Base-by-base conservation (phyloP, 2,888 invertebrate species). In the Dendrolimus houi region DNA sequence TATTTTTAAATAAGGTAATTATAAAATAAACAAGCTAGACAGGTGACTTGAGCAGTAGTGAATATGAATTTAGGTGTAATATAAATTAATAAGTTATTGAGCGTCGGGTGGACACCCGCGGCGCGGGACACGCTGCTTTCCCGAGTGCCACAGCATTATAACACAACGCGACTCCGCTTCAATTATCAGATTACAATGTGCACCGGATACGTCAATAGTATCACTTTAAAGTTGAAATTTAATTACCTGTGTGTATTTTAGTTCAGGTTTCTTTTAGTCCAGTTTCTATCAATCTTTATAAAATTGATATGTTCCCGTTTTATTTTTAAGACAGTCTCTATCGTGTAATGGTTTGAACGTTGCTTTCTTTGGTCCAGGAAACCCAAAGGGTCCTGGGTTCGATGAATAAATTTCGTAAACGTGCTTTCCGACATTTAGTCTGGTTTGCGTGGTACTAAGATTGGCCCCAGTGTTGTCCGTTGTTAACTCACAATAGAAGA, bases 41-140 rank as follows among this genome's bases (percentile, higher is more conserved):
- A 89, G 87, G 85, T 87, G 86, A 84, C 77, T 79, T 71, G 77
- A 75, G 79, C 75, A 74, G 81, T 70, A 78, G 78, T 85, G 80
- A 74, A 78, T 81, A 78, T 81, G 77, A 71, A 75, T 81, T 76
- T 77, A 81, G 77, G 77, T 79, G 84, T 84, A 85, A 85, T 87
- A 86, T 86, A 86, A 87, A 87, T 87, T 86, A 85, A 86, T 87
- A 86, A 87, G 81, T 84, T 85, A 85, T 85, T 78, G 74, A 79
- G 72, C 72, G 76, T 72, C 70, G 66, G 75, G 58, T 62, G 84
- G 67, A 64, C 76, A 72, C 88, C 87, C 75, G 87, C 71, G 72
- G 85, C 61, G 75, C 61, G 75, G 68, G 65, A 68, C 67, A 65
- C 64, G 67, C 67, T 67, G 66, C 64, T 62, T 59, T 63, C 66